Evolutionary conservation across 2,888 invertebrate species (phyloP), one percentile per base, ranked within the genome.

Genomic region (Diarsia mendica): DNA sequence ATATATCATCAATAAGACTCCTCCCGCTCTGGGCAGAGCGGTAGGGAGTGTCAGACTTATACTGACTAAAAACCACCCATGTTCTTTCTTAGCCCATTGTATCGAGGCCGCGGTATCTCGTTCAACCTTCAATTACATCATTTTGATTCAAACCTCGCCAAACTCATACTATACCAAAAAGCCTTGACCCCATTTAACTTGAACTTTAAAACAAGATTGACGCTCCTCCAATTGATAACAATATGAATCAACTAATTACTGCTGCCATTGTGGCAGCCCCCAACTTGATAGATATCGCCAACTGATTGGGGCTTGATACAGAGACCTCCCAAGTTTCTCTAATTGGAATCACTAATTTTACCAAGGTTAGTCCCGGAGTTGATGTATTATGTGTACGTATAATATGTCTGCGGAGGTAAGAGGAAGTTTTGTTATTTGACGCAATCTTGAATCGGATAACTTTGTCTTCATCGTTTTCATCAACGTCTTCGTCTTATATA

Each of bases 231-330:
- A 58, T 58, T 69, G 82, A 67, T 77, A 82, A 82, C 72, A 77
- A 72, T 85, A 69, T 72, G 48, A 82, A 85, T 83, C 72, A 70
- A 48, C 53, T 83, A 78, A 83, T 77, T 77, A 65, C 53, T 64
- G 9, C 55, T 20, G 60, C 72, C 67, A 83, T 82, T 87, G 85
- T 80, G 72, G 71, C 44, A 44, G 28, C 11, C 49, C 49, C 60
- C 23, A 85, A 77, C 80, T 75, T 72, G 77, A 74, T 70, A 73
- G 72, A 83, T 79, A 83, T 73, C 79, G 48, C 46, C 15, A 80
- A 72, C 81, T 86, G 85, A 88, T 88, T 77, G 81, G 78, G 69
- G 74, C 70, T 86, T 86, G 84, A 77, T 79, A 81, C 80, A 70
- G 67, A 68, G 64, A 67, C 58, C 70, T 61, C 49, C 39, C 44